phyloP scores from a whole-genome alignment of 2,888 invertebrate genomes.

The Metalampra italica region DNA sequence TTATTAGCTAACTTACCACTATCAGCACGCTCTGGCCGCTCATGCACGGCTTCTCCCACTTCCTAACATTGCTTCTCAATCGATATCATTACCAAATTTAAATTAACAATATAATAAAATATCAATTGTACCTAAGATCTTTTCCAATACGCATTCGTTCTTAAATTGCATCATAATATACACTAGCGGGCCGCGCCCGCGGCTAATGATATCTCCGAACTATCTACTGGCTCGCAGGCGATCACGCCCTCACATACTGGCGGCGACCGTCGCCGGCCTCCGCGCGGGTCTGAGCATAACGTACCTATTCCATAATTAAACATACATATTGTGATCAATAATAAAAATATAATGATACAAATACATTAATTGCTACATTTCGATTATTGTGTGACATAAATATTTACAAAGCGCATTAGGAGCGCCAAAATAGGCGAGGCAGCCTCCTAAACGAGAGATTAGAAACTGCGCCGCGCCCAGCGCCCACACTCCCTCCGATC shows the following conservation, averaged over 20 bases:
- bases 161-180: conserved; percentile 60
- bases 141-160: conserved; percentile 70
- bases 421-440: conserved; percentile 67
- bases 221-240: conserved; percentile 45
- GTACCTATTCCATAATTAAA: conserved; percentile 53
- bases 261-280: conserved; percentile 13
- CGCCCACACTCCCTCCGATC: conserved; percentile 2
- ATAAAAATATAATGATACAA: conserved; percentile 79
- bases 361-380: conserved; percentile 76
- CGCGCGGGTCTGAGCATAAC: conserved; percentile 35
- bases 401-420: conserved; percentile 75
- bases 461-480: conserved; percentile 29
- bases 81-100: conserved; percentile 75
- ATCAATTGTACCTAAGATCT: conserved; percentile 79
- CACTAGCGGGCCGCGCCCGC: conserved; percentile 42
- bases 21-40: conserved; percentile 67
- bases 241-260: conserved; percentile 23
- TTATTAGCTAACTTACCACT: conserved; percentile 72
- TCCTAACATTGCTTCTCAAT: conserved; percentile 73
- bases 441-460: conserved; percentile 51
- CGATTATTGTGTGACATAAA: conserved; percentile 77
- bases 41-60: conserved; percentile 51
- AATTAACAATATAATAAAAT: conserved; percentile 78
- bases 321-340: conserved; percentile 75
- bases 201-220: conserved; percentile 40